Conservation (phyloP, 2,113 vertebrate genomes). For the rat (Rattus norvegicus) region GRCr8 NC_086021.1:172994501-172995000, state of each 20-base stretch:
- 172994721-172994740: neutral
- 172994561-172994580: neutral
- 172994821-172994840: neutral
- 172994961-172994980: neutral
- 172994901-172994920: neutral
- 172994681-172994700: neutral
- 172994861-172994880: neutral
- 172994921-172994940: neutral
- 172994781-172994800: neutral
- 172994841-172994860: neutral
- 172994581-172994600: neutral
- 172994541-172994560: neutral
- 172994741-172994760: accelerated
- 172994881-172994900: neutral
- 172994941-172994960: neutral
- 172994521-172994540: neutral
- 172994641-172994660: too few species aligned
- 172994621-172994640: too few species aligned
- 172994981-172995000: neutral
- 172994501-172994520: neutral
- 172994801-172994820: neutral
- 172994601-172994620: neutral
- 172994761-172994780: neutral
- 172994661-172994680: neutral
- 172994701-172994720: neutral